Base-by-base conservation (phyloP, 2,888 invertebrate genomes). In the Eudasyphora cyanicolor region DNA sequence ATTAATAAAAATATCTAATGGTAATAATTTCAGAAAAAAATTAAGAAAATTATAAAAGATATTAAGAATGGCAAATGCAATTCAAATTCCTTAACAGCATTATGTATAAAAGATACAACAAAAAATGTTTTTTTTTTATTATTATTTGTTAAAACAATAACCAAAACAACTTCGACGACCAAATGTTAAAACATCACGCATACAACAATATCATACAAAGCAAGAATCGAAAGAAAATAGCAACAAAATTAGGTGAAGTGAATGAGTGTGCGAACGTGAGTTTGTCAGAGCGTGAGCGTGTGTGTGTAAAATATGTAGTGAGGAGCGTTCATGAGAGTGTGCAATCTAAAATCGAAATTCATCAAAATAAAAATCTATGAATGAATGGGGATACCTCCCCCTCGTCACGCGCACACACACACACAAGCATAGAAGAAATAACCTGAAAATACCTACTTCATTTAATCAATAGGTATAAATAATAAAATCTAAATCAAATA, bases 301-400 rank as follows among this genome's bases (percentile, higher is more conserved):
- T 45, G n/a, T 45, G 45, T 45, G 2, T 7, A 45, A 45, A 17
- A 24, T 21, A 51, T 51, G 3, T 51, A 51, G 21, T n/a, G n/a
- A n/a, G n/a, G n/a, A n/a, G n/a, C n/a, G n/a, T n/a, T n/a, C n/a
- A n/a, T n/a, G 24, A 27, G 21, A 5, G n/a, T 24, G 57, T 57
- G 57, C 24, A 27, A 57, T n/a, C n/a, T n/a, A 57, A 8, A 57
- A 42, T n/a, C n/a, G 24, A 38, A 67, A 67, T 60, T 60, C 60
- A 67, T 38, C 67, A 67, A 67, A n/a, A n/a, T n/a, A n/a, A n/a
- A n/a, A n/a, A 42, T 67, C 67, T 67, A 67, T 67, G 67, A 67
- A 67, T 67, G 67, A 42, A 67, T 67, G 67, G n/a, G n/a, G 67
- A 67, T 67, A 24, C 21, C 60, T 32, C 29, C 8, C 4, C 60